Evolutionary conservation across 2,888 invertebrate genomes (phyloP).

Genomic region (Tholera decimalis): DNA sequence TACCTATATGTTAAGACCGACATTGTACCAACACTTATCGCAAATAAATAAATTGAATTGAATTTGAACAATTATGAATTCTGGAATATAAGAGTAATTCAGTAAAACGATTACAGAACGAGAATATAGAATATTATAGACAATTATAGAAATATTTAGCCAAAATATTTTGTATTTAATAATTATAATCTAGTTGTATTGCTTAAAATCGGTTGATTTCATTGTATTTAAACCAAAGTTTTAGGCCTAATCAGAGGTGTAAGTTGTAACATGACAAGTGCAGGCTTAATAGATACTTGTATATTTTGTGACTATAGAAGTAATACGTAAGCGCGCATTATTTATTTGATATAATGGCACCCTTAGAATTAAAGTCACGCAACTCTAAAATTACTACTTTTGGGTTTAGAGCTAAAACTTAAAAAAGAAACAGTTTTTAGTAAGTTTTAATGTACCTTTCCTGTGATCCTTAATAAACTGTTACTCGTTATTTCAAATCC

Average conservation of each 20-base stretch:
- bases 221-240: neutral
- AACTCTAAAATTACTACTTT: too few relatives aligned
- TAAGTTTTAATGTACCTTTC: too few relatives aligned
- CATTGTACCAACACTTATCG: too few relatives aligned
- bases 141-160: conserved; percentile 11
- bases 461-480: too few relatives aligned
- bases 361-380: too few relatives aligned
- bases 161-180: conserved; percentile 12
- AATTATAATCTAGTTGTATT: neutral
- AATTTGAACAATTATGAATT: conserved; percentile 5
- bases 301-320: conserved; percentile 10
- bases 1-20: too few relatives aligned
- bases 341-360: conserved; percentile 1
- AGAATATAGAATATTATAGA: conserved; percentile 29
- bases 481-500: too few relatives aligned
- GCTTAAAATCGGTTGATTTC: conserved; percentile 8
- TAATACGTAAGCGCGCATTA: conserved; percentile 29
- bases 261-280: neutral
- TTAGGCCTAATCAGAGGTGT: conserved; percentile 1
- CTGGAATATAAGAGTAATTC: conserved; percentile 23
- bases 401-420: too few relatives aligned
- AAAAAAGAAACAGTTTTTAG: too few relatives aligned
- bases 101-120: conserved; percentile 18
- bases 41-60: too few relatives aligned
- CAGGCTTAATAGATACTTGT: neutral